Evolutionary conservation across 2,113 vertebrate genomes (phyloP), one percentile per base, ranked within the genome.

Genomic region (Xiphias gladius): DNA sequence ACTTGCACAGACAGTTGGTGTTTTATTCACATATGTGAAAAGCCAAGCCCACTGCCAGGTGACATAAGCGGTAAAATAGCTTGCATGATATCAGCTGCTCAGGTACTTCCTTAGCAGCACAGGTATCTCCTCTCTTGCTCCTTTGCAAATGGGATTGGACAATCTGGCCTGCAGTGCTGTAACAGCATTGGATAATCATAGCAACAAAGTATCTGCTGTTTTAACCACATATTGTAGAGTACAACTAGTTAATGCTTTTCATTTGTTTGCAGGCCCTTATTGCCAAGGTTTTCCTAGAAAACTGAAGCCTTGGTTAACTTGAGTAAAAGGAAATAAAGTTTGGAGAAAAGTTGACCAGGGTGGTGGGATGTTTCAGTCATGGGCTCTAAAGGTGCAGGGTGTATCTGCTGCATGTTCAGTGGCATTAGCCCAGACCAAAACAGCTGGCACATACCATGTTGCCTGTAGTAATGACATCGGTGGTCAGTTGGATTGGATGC

Each of bases 381-480:
- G 52, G 35, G 30, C 59, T 43, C 1, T 61, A 28, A 3, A 10
- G 37, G 39, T 73, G 19, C 39, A 22, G 54, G 59, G 41, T 68
- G 78, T 52, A 66, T 50, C 20, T 71, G 67, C 54, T 77, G 52
- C 41, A 65, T 75, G 48, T 73, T 67, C 10, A 48, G 35, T 64
- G 28, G 50, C 57, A 72, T 30, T 43, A 50, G 12, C 54, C 46
- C 30, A 7, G 28, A 78, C 61, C 73, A 77, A 64, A 89, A 77
- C 84, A 76, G 76, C 80, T 79, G 86, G 71, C 62, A 79, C 67
- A 43, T 57, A 81, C 76, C 57, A 37, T 52, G 72, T 83, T 72
- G 82, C 75, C 78, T 63, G 63, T 84, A 87, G 82, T 83, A 80
- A 73, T 43, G 55, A 68, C 72, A 79, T 41, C 43, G 32, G 58